Conservation (phyloP, 1,140 invertebrate genomes). For the Cyphomyrmex costatus region DNA sequence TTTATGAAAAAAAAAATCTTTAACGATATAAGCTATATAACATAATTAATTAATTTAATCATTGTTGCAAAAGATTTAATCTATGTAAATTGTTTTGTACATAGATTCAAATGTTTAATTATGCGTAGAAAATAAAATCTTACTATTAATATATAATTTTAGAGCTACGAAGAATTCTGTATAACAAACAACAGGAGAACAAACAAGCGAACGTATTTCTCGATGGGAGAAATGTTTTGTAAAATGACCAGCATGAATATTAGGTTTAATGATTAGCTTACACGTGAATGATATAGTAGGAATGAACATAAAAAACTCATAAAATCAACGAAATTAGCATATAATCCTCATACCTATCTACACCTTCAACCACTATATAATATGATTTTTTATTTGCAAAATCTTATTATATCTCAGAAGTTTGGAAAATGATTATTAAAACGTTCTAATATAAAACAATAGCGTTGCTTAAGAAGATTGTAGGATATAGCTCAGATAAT, state of each 20-base stretch:
- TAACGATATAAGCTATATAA: background rate
- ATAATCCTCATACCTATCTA: background rate
- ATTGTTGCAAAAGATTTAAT: background rate
- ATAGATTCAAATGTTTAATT: background rate
- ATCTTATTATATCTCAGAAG: background rate
- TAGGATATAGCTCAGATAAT: background rate
- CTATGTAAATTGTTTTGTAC: background rate
- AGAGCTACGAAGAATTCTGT: no score
- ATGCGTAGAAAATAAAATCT: background rate
- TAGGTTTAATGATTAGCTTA: slow-evolving; percentile 27
- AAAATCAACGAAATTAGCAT: slow-evolving; percentile 22
- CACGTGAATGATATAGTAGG: background rate
- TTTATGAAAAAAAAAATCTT: background rate
- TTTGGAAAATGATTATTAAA: slow-evolving; percentile 9
- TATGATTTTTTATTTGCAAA: background rate
- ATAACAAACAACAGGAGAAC: no score
- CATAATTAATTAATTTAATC: slow-evolving; percentile 1
- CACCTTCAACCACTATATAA: background rate
- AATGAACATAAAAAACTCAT: background rate
- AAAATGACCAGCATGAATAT: slow-evolving; percentile 45
- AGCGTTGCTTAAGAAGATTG: background rate
- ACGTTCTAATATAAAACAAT: background rate
- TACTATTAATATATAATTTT: background rate
- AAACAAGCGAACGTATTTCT: slow-evolving; percentile 22
- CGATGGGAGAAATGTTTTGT: slow-evolving; percentile 46